Conservation (phyloP, 2,113 vertebrate species). For the Gobiocypris rarus region DNA sequence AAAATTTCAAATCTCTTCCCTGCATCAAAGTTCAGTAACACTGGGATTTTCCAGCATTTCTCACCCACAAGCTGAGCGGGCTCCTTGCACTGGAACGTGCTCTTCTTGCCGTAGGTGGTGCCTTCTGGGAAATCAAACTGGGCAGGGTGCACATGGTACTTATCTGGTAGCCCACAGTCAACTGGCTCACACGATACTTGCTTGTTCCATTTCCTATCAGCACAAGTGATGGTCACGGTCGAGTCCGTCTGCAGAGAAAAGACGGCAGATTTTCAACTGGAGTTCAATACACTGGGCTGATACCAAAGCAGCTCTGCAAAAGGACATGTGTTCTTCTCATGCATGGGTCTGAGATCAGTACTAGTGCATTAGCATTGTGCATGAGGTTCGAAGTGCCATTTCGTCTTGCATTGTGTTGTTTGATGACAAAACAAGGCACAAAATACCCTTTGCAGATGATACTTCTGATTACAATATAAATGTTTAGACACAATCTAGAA, state of each 20-base stretch:
- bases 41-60: constrained; percentile 44
- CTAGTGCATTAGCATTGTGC: neutral
- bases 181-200: constrained; percentile 92
- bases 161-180: constrained; percentile 94
- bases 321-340: neutral
- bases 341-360: neutral
- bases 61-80: constrained; percentile 93
- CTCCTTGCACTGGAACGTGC: constrained; percentile 88
- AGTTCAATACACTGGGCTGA: neutral
- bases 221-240: constrained; percentile 86
- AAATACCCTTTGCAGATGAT: neutral
- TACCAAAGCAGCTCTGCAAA: neutral
- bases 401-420: neutral
- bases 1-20: neutral
- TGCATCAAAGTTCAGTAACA: neutral
- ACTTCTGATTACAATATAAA: neutral
- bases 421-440: neutral
- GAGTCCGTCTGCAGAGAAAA: constrained; percentile 75
- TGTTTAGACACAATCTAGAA: no score
- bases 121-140: constrained; percentile 89
- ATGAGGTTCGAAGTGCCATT: neutral
- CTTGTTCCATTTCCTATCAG: constrained; percentile 94
- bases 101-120: constrained; percentile 91
- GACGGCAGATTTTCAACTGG: neutral
- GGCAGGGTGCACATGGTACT: constrained; percentile 92